Percentiles rank a stretch among this genome's conserved stretches.
Conservation (phyloP, 1,140 invertebrate species). For the Harpegnathos saltator region DNA sequence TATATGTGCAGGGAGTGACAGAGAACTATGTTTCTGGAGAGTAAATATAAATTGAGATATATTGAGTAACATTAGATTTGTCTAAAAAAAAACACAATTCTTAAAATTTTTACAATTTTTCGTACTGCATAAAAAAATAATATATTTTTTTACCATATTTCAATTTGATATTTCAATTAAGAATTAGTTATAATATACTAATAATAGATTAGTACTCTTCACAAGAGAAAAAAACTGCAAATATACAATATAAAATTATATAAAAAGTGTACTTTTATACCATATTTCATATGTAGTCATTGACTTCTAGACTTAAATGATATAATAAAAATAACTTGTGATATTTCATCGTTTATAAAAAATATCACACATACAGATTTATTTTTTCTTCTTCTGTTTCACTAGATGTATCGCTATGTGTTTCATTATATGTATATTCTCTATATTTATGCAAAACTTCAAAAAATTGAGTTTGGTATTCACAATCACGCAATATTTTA, state of each 20-base stretch:
- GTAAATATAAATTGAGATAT: conserved; percentile 86
- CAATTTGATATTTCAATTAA: no score
- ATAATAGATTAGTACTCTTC: no score
- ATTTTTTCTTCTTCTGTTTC: no score
- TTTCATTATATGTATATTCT: no score
- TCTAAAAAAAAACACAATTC: background rate
- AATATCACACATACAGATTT: conserved; percentile 20
- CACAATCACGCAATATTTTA: conserved; percentile 70
- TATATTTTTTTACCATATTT: conserved; percentile 21
- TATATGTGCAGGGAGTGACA: conserved; percentile 88
- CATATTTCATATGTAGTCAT: no score
- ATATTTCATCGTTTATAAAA: conserved; percentile 23
- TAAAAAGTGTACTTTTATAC: no score
- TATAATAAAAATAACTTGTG: conserved; percentile 29
- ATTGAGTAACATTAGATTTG: background rate
- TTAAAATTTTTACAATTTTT: background rate
- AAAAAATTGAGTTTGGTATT: conserved; percentile 53
- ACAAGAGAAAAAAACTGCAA: no score
- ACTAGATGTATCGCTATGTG: no score
- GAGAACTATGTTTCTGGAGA: conserved; percentile 89
- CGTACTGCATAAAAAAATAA: conserved; percentile 3
- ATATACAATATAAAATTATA: no score
- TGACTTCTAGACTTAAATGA: background rate
- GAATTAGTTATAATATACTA: no score
- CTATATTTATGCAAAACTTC: background rate